Base-by-base conservation (phyloP, 2,113 vertebrate species). In the Callorhinus ursinus region DNA sequence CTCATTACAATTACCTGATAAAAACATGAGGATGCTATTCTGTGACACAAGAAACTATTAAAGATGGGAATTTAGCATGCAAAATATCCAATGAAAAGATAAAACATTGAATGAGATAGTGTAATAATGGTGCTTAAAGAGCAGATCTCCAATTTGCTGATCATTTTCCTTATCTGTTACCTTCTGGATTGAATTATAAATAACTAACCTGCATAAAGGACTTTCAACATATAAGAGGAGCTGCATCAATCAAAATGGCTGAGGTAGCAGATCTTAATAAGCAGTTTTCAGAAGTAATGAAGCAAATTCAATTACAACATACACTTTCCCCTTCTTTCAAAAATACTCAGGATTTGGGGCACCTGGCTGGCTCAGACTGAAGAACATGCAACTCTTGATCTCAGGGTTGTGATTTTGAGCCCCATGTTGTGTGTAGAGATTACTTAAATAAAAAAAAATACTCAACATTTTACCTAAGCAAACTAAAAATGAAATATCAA, bases 151-250 rank as follows among this genome's bases (percentile, higher is more conserved):
- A 98, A 96, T 49, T 94, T 57, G n/a, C 28, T 69, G 49, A 97
- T 97, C 72, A 92, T 85, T 97, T 97, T 88, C 72, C 59, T 91
- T 94, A 33, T 82, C 55, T 92, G 49, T 51, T 72, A 92, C 39
- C 16, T 31, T 53, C 87, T 53, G 95, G 77, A 96, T 89, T 94
- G 93, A 96, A 95, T 93, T 97, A 33, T 76, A 97, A 91, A 82
- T 36, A 93, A 97, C 22, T 67, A 96, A 49, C 3, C 59, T 93
- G 6, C 28, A 36, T 83, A 36, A 85, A 84, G 67, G 59, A 5
- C 61, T 97, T 61, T 95, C 69, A 77, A 16, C 42, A 67, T 46
- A 51, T 28, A 88, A 0, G 0, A 86, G 9, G 22, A 59, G 5
- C 14, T 77, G 3, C 15, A 36, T 18, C 28, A 72, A 80, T 79